A percentile compares a stretch with the other conserved stretches of the same genome.
These are phyloP conservation scores for Scaptomyza hsui DNA, from an alignment of 1,140 invertebrate genomes.

Conservation along the genomic window DNA sequence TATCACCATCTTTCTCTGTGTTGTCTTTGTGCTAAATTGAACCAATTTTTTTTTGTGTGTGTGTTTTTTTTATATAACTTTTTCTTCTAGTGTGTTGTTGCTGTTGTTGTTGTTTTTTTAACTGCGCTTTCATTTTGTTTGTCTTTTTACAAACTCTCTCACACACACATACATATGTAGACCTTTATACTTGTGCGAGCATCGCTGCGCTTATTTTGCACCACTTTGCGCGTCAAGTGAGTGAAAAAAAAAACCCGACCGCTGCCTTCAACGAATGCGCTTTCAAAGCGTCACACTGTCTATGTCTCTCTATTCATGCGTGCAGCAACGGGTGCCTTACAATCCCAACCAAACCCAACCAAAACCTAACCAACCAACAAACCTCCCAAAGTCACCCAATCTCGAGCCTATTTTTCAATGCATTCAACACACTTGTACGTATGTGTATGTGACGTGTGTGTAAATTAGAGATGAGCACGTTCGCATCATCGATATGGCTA, in stretches of 20 bases:
- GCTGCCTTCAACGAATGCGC: slow-evolving; percentile 43
- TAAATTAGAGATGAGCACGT: slow-evolving; percentile 49
- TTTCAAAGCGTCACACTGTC: slow-evolving; percentile 62
- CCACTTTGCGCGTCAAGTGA: slow-evolving; percentile 78
- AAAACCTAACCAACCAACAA: background rate
- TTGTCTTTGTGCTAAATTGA: slow-evolving; percentile 79
- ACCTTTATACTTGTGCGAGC: slow-evolving; percentile 23
- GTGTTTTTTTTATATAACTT: slow-evolving; percentile 39
- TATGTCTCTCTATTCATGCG: slow-evolving; percentile 67
- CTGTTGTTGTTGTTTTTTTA: slow-evolving; percentile 29
- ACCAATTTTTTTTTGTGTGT: slow-evolving; percentile 61
- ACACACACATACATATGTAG: slow-evolving; percentile 3
- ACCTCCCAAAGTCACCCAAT: background rate
- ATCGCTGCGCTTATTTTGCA: slow-evolving; percentile 62
- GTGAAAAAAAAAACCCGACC: slow-evolving; percentile 65
- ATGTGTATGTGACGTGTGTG: slow-evolving; percentile 8
- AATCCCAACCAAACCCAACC: background rate
- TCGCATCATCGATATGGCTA: slow-evolving; percentile 44
- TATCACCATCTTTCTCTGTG: slow-evolving; percentile 1
- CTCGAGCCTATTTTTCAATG: background rate
- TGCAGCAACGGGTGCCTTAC: slow-evolving; percentile 14
- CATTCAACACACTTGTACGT: background rate
- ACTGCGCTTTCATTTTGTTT: slow-evolving; percentile 74
- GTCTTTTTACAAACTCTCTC: slow-evolving; percentile 43
- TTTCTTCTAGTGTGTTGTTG: background rate